These are phyloP conservation scores for Solenopsis fugax DNA, from an alignment of 1,140 invertebrate genomes.

Conservation along the genomic window DNA sequence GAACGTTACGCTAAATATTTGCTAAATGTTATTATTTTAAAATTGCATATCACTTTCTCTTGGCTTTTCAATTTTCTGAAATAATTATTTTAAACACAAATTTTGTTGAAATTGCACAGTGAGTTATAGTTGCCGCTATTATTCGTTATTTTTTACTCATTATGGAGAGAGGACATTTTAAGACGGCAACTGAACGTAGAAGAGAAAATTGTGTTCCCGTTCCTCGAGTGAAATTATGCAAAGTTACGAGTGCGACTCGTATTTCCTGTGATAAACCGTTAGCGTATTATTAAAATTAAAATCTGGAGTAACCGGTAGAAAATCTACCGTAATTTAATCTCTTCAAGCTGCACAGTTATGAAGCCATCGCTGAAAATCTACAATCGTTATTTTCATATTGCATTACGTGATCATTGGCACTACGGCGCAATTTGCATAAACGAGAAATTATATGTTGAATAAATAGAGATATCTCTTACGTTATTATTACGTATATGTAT, in stretches of 20 bases:
- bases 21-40: not conserved
- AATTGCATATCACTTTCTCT: not conserved
- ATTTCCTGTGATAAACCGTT: conserved; percentile 56
- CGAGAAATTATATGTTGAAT: not conserved
- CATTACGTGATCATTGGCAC: conserved; percentile 1
- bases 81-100: conserved; percentile 38
- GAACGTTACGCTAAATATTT: not conserved
- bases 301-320: conserved; percentile 50
- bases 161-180: conserved; percentile 54
- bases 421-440: not conserved
- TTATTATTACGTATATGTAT: not conserved
- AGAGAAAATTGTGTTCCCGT: conserved; percentile 46
- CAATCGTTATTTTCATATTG: conserved; percentile 31
- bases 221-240: conserved; percentile 42
- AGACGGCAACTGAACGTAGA: conserved; percentile 48
- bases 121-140: conserved; percentile 13
- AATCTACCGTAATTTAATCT: conserved; percentile 59
- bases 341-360: conserved; percentile 30
- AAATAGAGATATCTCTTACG: not conserved
- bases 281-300: conserved; percentile 67
- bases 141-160: conserved; percentile 51
- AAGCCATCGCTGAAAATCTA: conserved; percentile 21
- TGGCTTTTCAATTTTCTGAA: not conserved
- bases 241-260: conserved; percentile 53
- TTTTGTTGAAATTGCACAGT: conserved; percentile 34